These are phyloP conservation scores for Nephrotoma guestfalica DNA, from an alignment of 2,888 invertebrate species.

Conservation along the genomic window DNA sequence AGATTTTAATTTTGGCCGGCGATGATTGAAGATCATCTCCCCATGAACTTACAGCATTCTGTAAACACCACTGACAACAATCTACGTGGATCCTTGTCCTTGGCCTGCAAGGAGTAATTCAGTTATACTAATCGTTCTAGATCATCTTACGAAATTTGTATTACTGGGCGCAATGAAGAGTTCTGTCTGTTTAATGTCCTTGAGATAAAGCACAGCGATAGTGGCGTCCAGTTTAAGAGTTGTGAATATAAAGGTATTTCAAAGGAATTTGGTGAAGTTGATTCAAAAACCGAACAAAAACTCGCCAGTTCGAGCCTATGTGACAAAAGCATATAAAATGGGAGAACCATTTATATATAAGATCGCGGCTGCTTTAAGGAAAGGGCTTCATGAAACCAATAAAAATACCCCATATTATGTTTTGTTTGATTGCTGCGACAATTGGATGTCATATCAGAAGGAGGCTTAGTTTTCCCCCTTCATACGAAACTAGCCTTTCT, in stretches of 20 bases:
- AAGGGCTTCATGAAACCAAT: conserved; percentile 17
- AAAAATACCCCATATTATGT: conserved; percentile 15
- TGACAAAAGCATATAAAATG: conserved; percentile 14
- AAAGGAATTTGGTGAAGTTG: conserved; percentile 10
- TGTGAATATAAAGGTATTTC: conserved; percentile 5
- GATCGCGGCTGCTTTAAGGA: conserved; percentile 18
- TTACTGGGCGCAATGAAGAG: conserved; percentile 13
- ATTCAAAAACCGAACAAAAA: conserved; percentile 16
- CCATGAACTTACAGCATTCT: conserved; percentile 6
- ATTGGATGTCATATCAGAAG: not conserved
- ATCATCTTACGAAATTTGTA: conserved; percentile 10
- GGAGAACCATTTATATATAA: conserved; percentile 17
- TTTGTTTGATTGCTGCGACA: conserved; percentile 12
- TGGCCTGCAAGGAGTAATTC: not conserved
- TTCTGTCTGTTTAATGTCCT: conserved; percentile 10
- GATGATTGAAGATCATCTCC: conserved; percentile 8
- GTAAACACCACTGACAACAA: not conserved
- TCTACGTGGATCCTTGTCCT: not conserved
- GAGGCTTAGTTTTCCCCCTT: not conserved
- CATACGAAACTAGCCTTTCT: not conserved
- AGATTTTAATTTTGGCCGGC: conserved; percentile 7
- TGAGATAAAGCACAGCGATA: conserved; percentile 15
- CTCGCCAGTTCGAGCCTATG: conserved; percentile 18
- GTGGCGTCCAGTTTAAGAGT: conserved; percentile 16
- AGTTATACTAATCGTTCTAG: conserved; percentile 6